Evolutionary conservation across 1,140 invertebrate genomes (phyloP).

Genomic region (Rhysida immarginata): DNA sequence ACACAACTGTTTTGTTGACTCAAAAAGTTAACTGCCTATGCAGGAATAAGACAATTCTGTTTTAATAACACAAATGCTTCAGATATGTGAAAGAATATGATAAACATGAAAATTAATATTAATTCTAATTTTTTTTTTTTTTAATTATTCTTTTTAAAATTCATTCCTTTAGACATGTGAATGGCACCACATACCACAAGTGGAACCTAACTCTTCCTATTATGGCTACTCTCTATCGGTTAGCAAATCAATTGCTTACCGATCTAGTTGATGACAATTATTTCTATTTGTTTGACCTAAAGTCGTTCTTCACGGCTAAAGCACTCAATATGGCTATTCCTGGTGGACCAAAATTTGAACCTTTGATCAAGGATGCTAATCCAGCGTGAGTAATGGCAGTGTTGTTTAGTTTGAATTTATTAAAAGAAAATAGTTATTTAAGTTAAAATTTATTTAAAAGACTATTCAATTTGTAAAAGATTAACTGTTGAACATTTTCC

Average conservation of each 20-base stretch:
- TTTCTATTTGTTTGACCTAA: constrained; percentile 97
- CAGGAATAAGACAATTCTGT: no score
- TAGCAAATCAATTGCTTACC: constrained; percentile 95
- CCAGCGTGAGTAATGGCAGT: constrained; percentile 46
- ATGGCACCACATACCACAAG: constrained; percentile 88
- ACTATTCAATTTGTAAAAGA: no score
- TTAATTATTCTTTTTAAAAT: no score
- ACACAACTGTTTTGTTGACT: no score
- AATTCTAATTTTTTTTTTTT: constrained; percentile 10
- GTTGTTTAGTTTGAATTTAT: neutral
- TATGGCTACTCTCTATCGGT: constrained; percentile 90
- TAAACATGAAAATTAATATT: neutral
- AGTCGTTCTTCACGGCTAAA: constrained; percentile 99
- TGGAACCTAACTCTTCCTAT: constrained; percentile 93
- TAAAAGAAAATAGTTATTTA: neutral
- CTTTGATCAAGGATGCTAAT: constrained; percentile 93
- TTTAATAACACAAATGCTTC: no score
- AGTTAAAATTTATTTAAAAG: neutral
- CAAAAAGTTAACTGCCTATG: no score
- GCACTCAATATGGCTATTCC: constrained; percentile 99
- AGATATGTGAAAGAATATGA: no score
- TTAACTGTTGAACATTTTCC: no score
- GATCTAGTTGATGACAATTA: constrained; percentile 98
- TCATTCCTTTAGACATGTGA: constrained; percentile 76
- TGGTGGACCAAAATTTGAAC: constrained; percentile 98